Percentiles rank a stretch among this genome's conserved stretches.
Conservation (phyloP, 2,888 invertebrate genomes). For the Eupithecia pulchellata region DNA sequence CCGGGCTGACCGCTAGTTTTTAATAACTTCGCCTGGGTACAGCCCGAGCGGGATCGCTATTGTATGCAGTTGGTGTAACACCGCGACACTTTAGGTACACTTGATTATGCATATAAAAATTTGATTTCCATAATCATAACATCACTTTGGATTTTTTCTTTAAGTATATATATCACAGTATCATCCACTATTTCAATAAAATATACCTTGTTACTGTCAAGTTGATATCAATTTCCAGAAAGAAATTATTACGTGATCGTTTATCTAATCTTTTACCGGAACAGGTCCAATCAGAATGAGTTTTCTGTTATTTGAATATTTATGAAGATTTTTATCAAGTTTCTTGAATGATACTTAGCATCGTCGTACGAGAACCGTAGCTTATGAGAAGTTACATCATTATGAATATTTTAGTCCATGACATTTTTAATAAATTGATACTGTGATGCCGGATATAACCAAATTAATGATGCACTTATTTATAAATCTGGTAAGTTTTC, state of each 20-base stretch:
- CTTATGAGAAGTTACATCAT: slow-evolving; percentile 40
- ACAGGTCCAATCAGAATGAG: slow-evolving; percentile 20
- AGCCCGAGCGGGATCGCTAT: too few relatives aligned
- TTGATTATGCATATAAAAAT: too few relatives aligned
- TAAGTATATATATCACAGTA: neutral
- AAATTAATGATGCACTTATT: neutral
- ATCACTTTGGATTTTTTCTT: too few relatives aligned
- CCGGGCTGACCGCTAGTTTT: too few relatives aligned
- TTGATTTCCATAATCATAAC: too few relatives aligned
- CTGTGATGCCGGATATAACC: slow-evolving; percentile 5
- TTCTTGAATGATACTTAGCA: slow-evolving; percentile 36
- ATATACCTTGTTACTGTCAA: neutral
- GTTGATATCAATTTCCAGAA: slow-evolving; percentile 1
- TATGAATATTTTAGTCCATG: slow-evolving; percentile 21
- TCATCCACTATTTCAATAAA: too few relatives aligned
- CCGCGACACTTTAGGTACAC: too few relatives aligned
- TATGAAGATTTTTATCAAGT: slow-evolving; percentile 28
- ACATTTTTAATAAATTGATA: slow-evolving; percentile 23
- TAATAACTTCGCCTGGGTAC: too few relatives aligned
- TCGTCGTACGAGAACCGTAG: slow-evolving; percentile 33
- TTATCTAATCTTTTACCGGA: slow-evolving; percentile 2
- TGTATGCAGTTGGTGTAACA: too few relatives aligned
- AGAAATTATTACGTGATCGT: slow-evolving; percentile 13
- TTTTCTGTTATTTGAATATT: slow-evolving; percentile 38
- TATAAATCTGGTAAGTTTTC: neutral